phyloP scores from a whole-genome alignment of 2,888 invertebrate genomes.

The Odontocerum albicorne region DNA sequence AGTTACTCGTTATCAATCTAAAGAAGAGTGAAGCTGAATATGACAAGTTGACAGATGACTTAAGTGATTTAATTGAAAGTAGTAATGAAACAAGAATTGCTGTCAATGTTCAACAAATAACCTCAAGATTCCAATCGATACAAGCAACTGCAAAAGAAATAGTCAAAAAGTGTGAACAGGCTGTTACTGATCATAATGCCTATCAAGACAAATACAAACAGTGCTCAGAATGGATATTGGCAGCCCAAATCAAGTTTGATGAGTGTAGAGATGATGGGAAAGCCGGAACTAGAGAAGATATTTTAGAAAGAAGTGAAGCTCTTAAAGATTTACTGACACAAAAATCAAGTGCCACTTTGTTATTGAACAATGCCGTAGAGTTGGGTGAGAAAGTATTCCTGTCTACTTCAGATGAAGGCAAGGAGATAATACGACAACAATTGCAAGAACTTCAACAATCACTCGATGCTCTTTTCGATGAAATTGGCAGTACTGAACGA shows the following conservation, averaged over 20 bases:
- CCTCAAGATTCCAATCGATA: slow-evolving; percentile 86
- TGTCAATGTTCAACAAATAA: slow-evolving; percentile 86
- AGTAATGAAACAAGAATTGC: slow-evolving; percentile 86
- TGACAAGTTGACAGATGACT: slow-evolving; percentile 83
- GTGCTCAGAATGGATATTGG: slow-evolving; percentile 78
- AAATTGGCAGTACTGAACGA: slow-evolving; percentile 73
- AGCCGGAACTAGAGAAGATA: slow-evolving; percentile 67
- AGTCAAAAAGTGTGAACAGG: slow-evolving; percentile 89
- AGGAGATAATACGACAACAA: slow-evolving; percentile 81
- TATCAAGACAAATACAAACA: slow-evolving; percentile 84
- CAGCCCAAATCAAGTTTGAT: slow-evolving; percentile 72
- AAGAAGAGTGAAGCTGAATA: slow-evolving; percentile 85
- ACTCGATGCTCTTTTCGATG: slow-evolving; percentile 80
- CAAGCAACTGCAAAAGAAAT: slow-evolving; percentile 88
- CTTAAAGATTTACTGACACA: slow-evolving; percentile 75
- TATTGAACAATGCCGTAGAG: slow-evolving; percentile 84
- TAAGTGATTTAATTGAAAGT: slow-evolving; percentile 80
- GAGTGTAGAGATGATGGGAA: slow-evolving; percentile 64
- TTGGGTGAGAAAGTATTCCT: slow-evolving; percentile 85
- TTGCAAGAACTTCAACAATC: slow-evolving; percentile 82
- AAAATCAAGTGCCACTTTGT: slow-evolving; percentile 71
- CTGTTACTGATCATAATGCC: slow-evolving; percentile 76
- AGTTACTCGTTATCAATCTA: slow-evolving; percentile 76
- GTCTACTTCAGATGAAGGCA: slow-evolving; percentile 83
- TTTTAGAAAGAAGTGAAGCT: slow-evolving; percentile 68